Evolutionary conservation across 2,888 invertebrate genomes (phyloP).

Genomic region (Carcina quercana): DNA sequence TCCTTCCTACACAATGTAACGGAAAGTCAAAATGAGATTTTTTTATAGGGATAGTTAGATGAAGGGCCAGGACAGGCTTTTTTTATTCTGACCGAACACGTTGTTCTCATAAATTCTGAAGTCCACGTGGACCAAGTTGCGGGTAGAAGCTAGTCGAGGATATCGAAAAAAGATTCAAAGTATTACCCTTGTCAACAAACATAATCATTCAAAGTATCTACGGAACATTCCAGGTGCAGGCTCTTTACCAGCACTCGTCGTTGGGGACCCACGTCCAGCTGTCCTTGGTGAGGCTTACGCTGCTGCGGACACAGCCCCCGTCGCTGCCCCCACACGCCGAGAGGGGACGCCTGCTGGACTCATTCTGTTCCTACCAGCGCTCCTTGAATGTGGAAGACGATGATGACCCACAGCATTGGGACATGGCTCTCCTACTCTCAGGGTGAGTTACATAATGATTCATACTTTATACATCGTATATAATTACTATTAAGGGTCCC

Average conservation of each 20-base stretch:
- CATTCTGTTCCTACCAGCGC: slow-evolving; percentile 83
- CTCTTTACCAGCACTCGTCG: slow-evolving; percentile 84
- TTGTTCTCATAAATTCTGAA: too few relatives aligned
- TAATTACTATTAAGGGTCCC: too few relatives aligned
- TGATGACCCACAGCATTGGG: slow-evolving; percentile 83
- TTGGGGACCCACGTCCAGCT: slow-evolving; percentile 79
- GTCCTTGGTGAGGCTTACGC: slow-evolving; percentile 80
- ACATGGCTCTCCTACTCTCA: slow-evolving; percentile 84
- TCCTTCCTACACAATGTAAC: too few relatives aligned
- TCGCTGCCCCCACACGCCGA: slow-evolving; percentile 78
- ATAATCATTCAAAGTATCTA: too few relatives aligned
- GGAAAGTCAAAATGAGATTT: too few relatives aligned
- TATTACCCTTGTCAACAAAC: too few relatives aligned
- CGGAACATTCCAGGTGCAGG: slow-evolving; percentile 82
- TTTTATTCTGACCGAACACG: too few relatives aligned
- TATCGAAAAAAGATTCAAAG: too few relatives aligned
- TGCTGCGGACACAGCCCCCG: slow-evolving; percentile 78
- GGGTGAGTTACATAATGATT: slow-evolving; percentile 77
- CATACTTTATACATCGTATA: slow-evolving; percentile 4
- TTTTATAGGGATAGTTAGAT: too few relatives aligned
- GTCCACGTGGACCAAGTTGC: too few relatives aligned
- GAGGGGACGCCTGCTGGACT: slow-evolving; percentile 78
- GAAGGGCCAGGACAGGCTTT: too few relatives aligned
- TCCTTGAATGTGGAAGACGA: slow-evolving; percentile 79
- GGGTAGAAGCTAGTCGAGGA: too few relatives aligned